Percentiles rank a stretch among this genome's conserved stretches.
Evolutionary conservation across 2,113 vertebrate species (phyloP).

Genomic region (Planiliza haematocheilus): DNA sequence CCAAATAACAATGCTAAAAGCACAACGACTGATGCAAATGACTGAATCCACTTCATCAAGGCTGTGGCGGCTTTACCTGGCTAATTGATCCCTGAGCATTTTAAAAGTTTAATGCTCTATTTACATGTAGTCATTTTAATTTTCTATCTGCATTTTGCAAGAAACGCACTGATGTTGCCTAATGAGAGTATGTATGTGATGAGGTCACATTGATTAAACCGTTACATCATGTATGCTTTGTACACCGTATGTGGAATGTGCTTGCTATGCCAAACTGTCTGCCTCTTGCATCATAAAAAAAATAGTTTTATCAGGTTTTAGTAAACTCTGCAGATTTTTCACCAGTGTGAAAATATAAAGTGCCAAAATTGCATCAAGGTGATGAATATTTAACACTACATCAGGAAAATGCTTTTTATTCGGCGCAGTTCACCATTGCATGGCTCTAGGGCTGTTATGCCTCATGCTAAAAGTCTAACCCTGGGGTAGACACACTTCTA

Average conservation of each 20-base stretch:
- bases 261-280: background rate
- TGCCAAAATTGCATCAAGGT: background rate
- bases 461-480: conserved; percentile 23
- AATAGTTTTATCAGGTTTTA: background rate
- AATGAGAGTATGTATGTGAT: background rate
- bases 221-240: background rate
- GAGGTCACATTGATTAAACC: background rate
- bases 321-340: too few species aligned
- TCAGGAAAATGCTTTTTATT: conserved; percentile 27
- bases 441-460: background rate
- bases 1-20: conserved; percentile 60
- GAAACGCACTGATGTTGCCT: too few species aligned
- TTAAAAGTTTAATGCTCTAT: background rate
- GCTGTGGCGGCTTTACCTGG: conserved; percentile 22
- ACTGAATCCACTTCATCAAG: conserved; percentile 41
- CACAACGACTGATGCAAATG: conserved; percentile 38
- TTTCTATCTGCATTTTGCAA: background rate
- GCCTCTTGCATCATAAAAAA: background rate
- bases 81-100: conserved; percentile 73
- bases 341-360: background rate
- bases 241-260: background rate
- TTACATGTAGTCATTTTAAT: background rate
- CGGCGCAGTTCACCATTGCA: background rate
- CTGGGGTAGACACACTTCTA: background rate
- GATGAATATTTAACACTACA: background rate